These are phyloP conservation scores for Myotis yumanensis DNA, from an alignment of 2,113 vertebrate genomes.

Conservation along the genomic window DNA sequence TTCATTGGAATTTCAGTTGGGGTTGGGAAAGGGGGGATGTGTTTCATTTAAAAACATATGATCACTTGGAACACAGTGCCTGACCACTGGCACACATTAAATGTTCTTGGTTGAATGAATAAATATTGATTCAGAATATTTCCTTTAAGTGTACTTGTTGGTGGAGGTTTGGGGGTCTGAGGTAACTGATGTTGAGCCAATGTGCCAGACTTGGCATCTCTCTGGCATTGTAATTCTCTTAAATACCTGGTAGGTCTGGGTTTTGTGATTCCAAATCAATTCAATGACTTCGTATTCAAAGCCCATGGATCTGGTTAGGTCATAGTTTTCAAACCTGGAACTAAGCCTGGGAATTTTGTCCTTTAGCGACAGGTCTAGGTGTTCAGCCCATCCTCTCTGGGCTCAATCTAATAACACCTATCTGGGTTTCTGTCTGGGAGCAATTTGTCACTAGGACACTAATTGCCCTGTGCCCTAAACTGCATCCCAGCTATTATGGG, in stretches of 20 bases:
- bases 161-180: neutral
- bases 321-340: neutral
- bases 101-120: neutral
- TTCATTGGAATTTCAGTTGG: neutral
- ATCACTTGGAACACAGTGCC: neutral
- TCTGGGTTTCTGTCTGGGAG: neutral
- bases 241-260: neutral
- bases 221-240: neutral
- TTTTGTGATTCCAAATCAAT: neutral
- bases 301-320: neutral
- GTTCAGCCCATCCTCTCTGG: neutral
- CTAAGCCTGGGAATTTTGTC: neutral
- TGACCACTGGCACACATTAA: neutral
- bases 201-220: neutral
- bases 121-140: neutral
- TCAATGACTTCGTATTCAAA: neutral
- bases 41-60: conserved; percentile 29
- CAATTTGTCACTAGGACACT: neutral
- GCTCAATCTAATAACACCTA: neutral
- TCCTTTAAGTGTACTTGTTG: neutral
- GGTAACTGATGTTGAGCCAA: neutral
- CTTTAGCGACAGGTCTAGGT: neutral
- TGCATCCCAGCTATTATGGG: neutral
- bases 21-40: neutral
- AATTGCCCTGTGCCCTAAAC: neutral